Conservation (phyloP, 2,113 vertebrate genomes). For the Gila orcuttii region DNA sequence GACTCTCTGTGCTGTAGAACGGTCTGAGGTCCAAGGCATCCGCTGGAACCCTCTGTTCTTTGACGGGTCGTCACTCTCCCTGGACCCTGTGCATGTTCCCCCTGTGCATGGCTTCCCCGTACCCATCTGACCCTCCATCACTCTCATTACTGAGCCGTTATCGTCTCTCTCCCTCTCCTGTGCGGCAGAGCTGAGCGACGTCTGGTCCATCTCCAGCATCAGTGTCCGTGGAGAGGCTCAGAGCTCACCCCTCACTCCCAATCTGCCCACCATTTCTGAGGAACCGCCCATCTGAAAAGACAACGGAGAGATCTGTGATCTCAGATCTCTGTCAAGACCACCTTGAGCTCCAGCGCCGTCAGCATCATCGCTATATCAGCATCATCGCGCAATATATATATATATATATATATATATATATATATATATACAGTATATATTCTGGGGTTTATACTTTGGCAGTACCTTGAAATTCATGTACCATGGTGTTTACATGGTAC, state of each 20-base stretch:
- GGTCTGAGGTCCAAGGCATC: slow-evolving; percentile 65
- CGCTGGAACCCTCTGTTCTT: slow-evolving; percentile 71
- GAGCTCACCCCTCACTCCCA: slow-evolving; percentile 63
- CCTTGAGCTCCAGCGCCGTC: too few species aligned
- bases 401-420: not conserved
- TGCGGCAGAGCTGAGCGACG: slow-evolving; percentile 76
- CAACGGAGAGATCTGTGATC: not conserved
- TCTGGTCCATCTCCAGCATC: slow-evolving; percentile 78
- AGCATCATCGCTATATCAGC: not conserved
- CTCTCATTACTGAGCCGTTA: not conserved
- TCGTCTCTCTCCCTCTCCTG: not conserved
- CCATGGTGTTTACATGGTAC: not conserved
- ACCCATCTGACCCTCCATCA: slow-evolving; percentile 34
- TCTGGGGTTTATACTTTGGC: not conserved
- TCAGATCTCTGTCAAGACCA: not conserved
- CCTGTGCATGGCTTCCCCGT: slow-evolving; percentile 60
- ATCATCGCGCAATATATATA: too few species aligned
- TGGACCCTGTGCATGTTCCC: slow-evolving; percentile 62
- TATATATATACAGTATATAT: not conserved
- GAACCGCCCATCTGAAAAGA: slow-evolving; percentile 59
- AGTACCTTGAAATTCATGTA: not conserved
- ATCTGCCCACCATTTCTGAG: slow-evolving; percentile 75
- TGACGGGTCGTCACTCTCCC: slow-evolving; percentile 66
- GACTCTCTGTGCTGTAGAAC: slow-evolving; percentile 68
- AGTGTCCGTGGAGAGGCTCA: slow-evolving; percentile 66